Evolutionary conservation across 1,140 invertebrate species (phyloP), one percentile per base, ranked within the genome.

Genomic region (Globodera rostochiensis): DNA sequence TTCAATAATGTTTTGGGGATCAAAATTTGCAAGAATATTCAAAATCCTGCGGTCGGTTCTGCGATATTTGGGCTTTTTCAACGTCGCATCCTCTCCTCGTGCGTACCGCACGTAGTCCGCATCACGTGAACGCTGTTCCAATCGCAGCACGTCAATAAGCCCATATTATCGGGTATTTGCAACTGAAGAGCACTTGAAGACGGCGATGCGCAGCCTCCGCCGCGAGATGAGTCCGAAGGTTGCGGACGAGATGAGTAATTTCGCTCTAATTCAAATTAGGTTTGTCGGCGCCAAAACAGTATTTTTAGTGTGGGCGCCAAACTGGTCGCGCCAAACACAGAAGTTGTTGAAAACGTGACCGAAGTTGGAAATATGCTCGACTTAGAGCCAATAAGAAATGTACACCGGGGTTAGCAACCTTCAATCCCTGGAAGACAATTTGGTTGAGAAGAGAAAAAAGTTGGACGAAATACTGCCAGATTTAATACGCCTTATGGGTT

Each of bases 131-230:
- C 85, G 74, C 69, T 85, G 84, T n/a, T 85, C 81, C 19, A 3
- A 46, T 73, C 76, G 46, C n/a, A 86, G 57, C 7, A 80, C 83
- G 50, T 86, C 83, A 8, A 86, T 76, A 53, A 86, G 84, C 57
- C 84, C 84, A 86, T 15, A 86, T 69, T 8, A 71, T 78, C n/a
- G 84, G 84, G 53, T 81, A 66, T 21, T 60, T 25, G 15, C 79
- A 60, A 15, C 36, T 73, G 74, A 85, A 81, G 45, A 83, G 36
- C 25, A 45, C 36, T 57, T 86, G 84, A 50, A 86, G 57, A 49
- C 82, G 76, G 1, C 74, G 75, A 46, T 86, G 70, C 9, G 84
- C 81, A 67, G 82, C 82, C 77, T 86, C 84, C 25, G 82, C 84
- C 11, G 4, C 5, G 3, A n/a, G n/a, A n/a, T n/a, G n/a, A n/a